Conservation (phyloP, 2,113 vertebrate genomes). For the Chunga burmeisteri region DNA sequence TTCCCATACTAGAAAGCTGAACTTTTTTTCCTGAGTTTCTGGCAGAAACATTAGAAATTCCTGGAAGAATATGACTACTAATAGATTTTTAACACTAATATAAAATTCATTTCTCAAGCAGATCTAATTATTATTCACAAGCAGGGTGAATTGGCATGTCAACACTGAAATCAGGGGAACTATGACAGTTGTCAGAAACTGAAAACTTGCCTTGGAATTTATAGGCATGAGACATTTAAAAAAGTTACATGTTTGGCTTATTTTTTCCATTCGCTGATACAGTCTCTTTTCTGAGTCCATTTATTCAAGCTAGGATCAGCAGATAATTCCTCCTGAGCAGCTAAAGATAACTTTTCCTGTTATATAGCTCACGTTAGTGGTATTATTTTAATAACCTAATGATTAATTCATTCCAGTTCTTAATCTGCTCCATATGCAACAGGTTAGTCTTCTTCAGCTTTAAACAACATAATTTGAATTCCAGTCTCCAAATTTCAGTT, state of each 20-base stretch:
- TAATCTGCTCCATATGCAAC: slow-evolving; percentile 33
- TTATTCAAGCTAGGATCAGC: not conserved
- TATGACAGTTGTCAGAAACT: not conserved
- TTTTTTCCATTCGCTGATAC: not conserved
- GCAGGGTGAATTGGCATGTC: not conserved
- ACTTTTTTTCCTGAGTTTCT: not conserved
- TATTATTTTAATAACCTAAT: slow-evolving; percentile 40
- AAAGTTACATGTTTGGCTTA: not conserved
- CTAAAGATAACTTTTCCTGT: not conserved
- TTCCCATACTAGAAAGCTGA: not conserved
- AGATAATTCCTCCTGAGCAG: slow-evolving; percentile 12
- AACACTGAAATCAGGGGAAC: not conserved
- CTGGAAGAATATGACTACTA: not conserved
- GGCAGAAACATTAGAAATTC: not conserved
- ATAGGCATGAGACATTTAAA: not conserved
- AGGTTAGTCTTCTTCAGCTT: not conserved
- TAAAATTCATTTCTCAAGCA: not conserved
- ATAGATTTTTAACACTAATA: not conserved
- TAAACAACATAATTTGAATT: not conserved
- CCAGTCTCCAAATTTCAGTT: not conserved
- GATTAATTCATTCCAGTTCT: slow-evolving; percentile 25
- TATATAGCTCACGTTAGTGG: not conserved
- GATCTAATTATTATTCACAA: not conserved
- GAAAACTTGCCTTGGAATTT: not conserved
- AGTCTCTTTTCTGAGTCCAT: not conserved